Percentiles rank a stretch among this genome's conserved stretches.
Evolutionary conservation across 2,888 invertebrate genomes (phyloP).

Genomic region (Drosophila villosipedis): DNA sequence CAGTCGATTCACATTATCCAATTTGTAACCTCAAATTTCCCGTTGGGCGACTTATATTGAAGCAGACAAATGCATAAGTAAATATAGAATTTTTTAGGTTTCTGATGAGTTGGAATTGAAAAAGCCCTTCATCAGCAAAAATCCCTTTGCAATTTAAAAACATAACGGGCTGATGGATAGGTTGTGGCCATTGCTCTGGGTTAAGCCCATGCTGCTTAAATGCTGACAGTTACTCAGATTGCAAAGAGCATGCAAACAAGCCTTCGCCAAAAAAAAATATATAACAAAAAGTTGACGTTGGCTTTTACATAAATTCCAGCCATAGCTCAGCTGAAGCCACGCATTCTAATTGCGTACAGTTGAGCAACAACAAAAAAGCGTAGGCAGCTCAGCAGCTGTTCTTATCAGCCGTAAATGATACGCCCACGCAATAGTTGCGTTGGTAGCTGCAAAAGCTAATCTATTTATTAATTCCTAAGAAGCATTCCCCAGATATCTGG

Average conservation of each 20-base stretch:
- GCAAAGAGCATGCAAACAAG: background rate
- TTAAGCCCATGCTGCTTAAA: constrained; percentile 42
- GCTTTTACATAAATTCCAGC: constrained; percentile 18
- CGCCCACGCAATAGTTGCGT: constrained; percentile 7
- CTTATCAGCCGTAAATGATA: constrained; percentile 16
- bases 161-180: constrained; percentile 20
- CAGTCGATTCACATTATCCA: background rate
- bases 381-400: constrained; percentile 37
- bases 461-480: constrained; percentile 3
- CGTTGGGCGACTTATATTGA: background rate
- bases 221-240: constrained; percentile 29
- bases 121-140: constrained; percentile 21
- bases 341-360: constrained; percentile 18
- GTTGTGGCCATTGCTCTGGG: constrained; percentile 37
- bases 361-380: constrained; percentile 26
- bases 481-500: background rate
- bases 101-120: constrained; percentile 7
- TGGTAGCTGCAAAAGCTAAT: constrained; percentile 16
- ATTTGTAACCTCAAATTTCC: constrained; percentile 12
- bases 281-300: constrained; percentile 4
- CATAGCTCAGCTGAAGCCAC: constrained; percentile 12
- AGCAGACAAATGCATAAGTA: constrained; percentile 26
- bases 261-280: constrained; percentile 22
- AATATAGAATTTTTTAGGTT: background rate
- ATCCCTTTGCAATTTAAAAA: constrained; percentile 19